These are phyloP conservation scores for Montipora capitata DNA, from an alignment of 92 coral and sea anemone species.

Conservation along the genomic window DNA sequence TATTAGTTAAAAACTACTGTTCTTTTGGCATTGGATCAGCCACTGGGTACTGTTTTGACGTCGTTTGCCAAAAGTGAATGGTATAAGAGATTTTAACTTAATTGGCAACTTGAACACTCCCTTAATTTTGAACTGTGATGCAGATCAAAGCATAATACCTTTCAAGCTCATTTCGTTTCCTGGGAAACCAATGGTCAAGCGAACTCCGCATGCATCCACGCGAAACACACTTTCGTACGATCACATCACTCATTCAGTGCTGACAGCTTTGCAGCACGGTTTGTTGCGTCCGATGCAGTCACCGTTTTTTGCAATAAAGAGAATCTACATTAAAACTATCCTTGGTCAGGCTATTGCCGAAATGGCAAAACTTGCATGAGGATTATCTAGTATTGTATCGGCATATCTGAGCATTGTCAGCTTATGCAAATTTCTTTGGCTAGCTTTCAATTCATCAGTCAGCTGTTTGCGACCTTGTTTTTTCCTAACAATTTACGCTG, in stretches of 20 bases:
- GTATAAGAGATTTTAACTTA: no score
- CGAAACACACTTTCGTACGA: neutral
- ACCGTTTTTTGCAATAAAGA: neutral
- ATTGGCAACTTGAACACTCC: no score
- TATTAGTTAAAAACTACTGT: no score
- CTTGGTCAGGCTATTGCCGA: no score
- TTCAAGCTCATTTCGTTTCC: slow-evolving; percentile 1
- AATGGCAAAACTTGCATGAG: no score
- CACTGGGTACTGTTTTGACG: neutral
- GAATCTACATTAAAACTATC: no score
- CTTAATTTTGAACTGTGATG: no score
- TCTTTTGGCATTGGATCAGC: neutral
- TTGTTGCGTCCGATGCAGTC: neutral
- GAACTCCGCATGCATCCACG: neutral
- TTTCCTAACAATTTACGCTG: neutral
- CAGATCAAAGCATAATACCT: neutral
- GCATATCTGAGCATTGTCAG: neutral
- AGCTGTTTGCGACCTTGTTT: neutral
- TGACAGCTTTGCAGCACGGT: neutral
- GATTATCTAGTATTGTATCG: no score
- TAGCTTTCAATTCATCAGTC: neutral
- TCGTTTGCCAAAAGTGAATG: no score
- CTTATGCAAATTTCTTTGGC: slow-evolving; percentile 5
- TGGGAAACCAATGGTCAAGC: neutral
- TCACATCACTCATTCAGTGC: neutral